Evolutionary conservation across 2,888 invertebrate genomes (phyloP).

Genomic region (Exocentrus adspersus): DNA sequence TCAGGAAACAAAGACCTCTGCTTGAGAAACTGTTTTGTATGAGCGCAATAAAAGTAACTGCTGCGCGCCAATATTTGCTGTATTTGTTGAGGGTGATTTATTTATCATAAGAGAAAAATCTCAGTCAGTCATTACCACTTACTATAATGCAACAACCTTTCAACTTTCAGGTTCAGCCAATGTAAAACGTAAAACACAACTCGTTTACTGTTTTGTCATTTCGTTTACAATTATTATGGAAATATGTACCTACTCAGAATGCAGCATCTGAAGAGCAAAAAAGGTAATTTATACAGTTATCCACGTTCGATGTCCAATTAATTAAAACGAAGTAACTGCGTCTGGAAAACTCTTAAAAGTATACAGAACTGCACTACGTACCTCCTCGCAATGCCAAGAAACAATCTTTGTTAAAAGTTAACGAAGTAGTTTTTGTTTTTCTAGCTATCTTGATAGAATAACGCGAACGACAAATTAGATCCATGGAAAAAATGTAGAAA

Average conservation of each 20-base stretch:
- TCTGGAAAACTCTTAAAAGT: neutral
- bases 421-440: conserved; percentile 39
- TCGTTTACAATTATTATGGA: neutral
- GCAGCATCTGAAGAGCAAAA: neutral
- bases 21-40: too few species aligned
- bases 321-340: neutral
- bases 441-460: conserved; percentile 44
- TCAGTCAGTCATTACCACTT: too few species aligned
- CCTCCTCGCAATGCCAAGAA: conserved; percentile 16
- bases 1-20: too few species aligned
- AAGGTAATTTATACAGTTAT: neutral
- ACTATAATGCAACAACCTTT: too few species aligned
- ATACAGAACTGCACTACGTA: conserved; percentile 25
- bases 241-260: neutral
- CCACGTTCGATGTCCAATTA: neutral
- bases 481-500: conserved; percentile 52
- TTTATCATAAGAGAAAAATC: too few species aligned
- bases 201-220: too few species aligned
- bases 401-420: conserved; percentile 33
- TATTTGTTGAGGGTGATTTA: too few species aligned
- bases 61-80: too few species aligned
- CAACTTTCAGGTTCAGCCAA: too few species aligned
- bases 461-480: conserved; percentile 51
- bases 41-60: too few species aligned
- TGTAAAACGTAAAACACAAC: too few species aligned